These are phyloP conservation scores for Aleadryas rufinucha DNA, from an alignment of 2,113 vertebrate species.

Conservation along the genomic window DNA sequence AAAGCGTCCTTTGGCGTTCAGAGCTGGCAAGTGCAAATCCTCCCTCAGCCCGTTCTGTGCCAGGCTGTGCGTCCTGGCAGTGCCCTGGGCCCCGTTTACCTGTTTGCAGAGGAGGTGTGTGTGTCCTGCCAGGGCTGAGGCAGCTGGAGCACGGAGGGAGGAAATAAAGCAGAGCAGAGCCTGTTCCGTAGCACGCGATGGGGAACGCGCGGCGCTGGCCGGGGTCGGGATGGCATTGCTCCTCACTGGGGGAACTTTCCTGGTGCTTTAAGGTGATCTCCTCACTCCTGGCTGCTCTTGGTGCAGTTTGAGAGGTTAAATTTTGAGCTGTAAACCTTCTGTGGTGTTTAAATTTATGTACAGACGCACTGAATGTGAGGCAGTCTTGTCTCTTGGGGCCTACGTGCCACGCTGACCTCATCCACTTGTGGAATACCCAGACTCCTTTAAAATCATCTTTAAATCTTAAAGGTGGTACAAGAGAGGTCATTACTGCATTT, in stretches of 20 bases:
- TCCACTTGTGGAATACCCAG: not conserved
- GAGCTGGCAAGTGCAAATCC: not conserved
- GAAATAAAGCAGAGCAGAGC: not conserved
- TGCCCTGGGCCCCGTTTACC: not conserved
- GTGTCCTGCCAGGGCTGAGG: not conserved
- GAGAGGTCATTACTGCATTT: not conserved
- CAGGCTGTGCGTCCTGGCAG: not conserved
- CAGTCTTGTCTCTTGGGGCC: not conserved
- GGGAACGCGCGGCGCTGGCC: fast-evolving
- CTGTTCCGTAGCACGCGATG: fast-evolving
- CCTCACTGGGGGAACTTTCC: not conserved
- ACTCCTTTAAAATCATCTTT: not conserved
- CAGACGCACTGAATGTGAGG: not conserved
- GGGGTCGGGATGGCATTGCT: fast-evolving
- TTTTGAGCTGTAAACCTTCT: not conserved
- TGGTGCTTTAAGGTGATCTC: not conserved
- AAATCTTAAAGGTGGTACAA: not conserved
- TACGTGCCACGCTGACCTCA: fast-evolving
- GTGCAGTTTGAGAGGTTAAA: not conserved
- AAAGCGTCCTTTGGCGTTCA: not conserved
- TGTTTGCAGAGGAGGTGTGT: not conserved
- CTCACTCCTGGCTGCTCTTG: not conserved
- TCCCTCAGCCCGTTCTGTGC: not conserved
- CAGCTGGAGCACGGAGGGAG: not conserved
- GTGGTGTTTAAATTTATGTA: not conserved